phyloP scores from a whole-genome alignment of 2,113 vertebrate genomes.

The Nymphicus hollandicus region DNA sequence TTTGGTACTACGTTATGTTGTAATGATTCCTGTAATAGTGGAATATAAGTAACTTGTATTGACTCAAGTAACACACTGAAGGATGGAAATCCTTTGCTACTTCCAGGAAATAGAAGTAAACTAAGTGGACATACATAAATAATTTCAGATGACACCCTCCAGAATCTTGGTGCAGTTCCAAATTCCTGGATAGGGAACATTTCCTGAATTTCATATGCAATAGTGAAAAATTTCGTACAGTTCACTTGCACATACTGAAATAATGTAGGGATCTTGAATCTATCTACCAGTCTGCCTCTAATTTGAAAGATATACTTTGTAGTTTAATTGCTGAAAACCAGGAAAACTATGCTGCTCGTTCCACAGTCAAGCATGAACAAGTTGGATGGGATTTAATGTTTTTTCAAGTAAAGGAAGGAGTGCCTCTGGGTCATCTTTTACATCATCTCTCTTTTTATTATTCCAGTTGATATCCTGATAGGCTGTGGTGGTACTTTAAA shows the following conservation, averaged over 20 bases:
- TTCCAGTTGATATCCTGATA: not conserved
- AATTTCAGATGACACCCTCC: not conserved
- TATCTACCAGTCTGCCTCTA: not conserved
- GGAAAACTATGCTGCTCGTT: not conserved
- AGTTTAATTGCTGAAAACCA: not conserved
- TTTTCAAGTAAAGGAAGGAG: not conserved
- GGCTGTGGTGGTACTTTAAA: not conserved
- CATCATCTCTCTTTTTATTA: not conserved
- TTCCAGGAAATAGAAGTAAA: not conserved
- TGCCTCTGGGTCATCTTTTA: not conserved
- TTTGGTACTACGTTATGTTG: not conserved
- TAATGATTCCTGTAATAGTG: not conserved
- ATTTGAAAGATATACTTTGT: not conserved
- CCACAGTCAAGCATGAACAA: not conserved
- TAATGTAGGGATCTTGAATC: not conserved
- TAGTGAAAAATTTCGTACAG: not conserved
- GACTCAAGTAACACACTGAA: not conserved
- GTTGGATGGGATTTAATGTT: not conserved
- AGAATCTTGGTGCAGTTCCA: not conserved
- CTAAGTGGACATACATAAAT: not conserved
- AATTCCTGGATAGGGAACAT: not conserved
- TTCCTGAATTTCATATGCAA: not conserved
- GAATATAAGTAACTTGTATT: not conserved
- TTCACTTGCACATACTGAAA: not conserved
- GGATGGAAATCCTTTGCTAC: not conserved